Evolutionary conservation across 2,888 invertebrate species (phyloP), one percentile per base, ranked within the genome.

Genomic region (Oasisia sp.): DNA sequence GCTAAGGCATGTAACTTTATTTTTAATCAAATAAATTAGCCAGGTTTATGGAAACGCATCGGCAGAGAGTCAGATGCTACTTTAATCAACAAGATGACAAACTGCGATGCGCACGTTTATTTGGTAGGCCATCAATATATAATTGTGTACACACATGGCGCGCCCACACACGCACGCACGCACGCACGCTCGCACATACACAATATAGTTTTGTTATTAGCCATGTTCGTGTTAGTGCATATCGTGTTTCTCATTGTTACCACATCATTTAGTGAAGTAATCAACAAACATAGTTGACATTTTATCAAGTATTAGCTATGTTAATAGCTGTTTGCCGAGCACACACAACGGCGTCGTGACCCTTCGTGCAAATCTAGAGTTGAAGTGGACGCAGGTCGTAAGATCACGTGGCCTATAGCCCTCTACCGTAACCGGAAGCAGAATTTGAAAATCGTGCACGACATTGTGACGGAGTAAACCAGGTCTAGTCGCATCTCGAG

Each of bases 281-380:
- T 74, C 27, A 74, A 74, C 74, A 74, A 74, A 74, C n/a, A 74
- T 74, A 74, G 74, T 74, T 74, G 74, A 74, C 74, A 74, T 74
- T 38, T 9, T n/a, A 74, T 27, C 27, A 74, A 74, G n/a, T 74
- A 74, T 74, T 74, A 38, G 38, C 38, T 27, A n/a, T 74, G 27
- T n/a, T 74, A 19, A 74, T n/a, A 27, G 27, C 74, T 74, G 27
- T 74, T 74, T 74, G 74, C 74, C 19, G 27, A 19, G n/a, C 74
- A 74, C 7, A 27, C 7, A 7, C 7, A 19, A 19, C 74, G 27
- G n/a, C 74, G 74, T 74, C 27, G 74, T 74, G 50, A 9, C 5
- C 50, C n/a, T 27, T 74, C 19, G 74, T n/a, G n/a, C n/a, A 27
- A 74, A 74, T 27, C 27, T 27, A 7, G 19, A 74, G 27, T 27